These are phyloP conservation scores for Lagopus muta DNA, from an alignment of 2,113 vertebrate species.

Conservation along the genomic window DNA sequence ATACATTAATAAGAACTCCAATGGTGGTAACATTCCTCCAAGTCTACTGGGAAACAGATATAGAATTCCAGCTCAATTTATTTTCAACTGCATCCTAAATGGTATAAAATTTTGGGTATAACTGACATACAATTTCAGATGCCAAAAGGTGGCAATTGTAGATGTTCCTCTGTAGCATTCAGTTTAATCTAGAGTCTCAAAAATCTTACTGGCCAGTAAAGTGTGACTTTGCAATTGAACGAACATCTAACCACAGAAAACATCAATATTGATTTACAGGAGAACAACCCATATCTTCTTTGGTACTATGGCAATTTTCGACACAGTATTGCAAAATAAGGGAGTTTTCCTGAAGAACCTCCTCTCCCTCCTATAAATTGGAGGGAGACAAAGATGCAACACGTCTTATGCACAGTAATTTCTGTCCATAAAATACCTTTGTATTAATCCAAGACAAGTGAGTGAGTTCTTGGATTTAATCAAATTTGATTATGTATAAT, in stretches of 20 bases:
- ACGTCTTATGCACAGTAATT: not conserved
- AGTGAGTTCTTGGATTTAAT: not conserved
- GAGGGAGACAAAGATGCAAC: not conserved
- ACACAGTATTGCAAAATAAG: not conserved
- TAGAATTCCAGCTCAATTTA: not conserved
- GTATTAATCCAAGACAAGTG: not conserved
- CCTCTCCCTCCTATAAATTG: too few relatives aligned
- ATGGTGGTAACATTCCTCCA: not conserved
- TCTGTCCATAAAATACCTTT: not conserved
- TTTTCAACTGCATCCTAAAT: not conserved
- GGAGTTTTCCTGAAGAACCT: not conserved
- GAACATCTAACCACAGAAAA: not conserved
- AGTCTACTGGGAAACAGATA: not conserved
- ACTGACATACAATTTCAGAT: not conserved
- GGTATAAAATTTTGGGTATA: not conserved
- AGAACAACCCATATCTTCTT: not conserved
- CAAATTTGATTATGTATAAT: not conserved
- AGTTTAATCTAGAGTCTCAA: not conserved
- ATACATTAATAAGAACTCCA: not conserved
- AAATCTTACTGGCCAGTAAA: not conserved
- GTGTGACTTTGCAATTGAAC: not conserved
- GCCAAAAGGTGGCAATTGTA: not conserved
- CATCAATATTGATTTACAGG: not conserved
- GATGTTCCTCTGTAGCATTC: not conserved
- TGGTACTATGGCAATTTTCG: not conserved